Conservation (phyloP, 2,113 vertebrate species). For the Gambusia holbrooki region DNA sequence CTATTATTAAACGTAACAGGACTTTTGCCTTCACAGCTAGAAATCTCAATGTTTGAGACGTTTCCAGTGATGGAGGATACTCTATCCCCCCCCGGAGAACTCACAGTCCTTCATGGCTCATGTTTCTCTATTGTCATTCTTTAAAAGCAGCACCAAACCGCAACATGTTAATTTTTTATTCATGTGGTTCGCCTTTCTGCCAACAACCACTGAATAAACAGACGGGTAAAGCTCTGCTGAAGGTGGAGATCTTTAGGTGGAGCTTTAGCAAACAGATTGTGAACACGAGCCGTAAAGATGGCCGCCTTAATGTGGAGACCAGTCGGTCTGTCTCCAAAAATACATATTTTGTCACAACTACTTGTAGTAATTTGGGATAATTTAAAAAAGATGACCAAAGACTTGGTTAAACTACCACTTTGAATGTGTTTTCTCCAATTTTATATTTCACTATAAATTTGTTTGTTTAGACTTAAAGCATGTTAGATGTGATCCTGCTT, state of each 20-base stretch:
- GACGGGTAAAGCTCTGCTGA: background rate
- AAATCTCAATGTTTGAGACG: conserved; percentile 30
- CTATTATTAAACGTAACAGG: conserved; percentile 68
- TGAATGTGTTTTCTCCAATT: background rate
- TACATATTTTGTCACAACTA: background rate
- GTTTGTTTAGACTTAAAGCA: background rate
- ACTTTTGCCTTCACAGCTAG: conserved; percentile 48
- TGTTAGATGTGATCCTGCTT: background rate
- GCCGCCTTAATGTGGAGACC: conserved; percentile 22
- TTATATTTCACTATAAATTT: background rate
- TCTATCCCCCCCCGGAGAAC: conserved; percentile 24
- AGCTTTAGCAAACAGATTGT: background rate
- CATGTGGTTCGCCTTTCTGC: conserved; percentile 18
- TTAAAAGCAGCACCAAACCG: conserved; percentile 14
- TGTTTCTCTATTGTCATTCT: conserved; percentile 14
- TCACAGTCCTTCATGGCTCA: conserved; percentile 11
- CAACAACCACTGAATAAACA: conserved; percentile 3
- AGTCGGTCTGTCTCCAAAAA: conserved; percentile 34
- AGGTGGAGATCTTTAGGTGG: conserved; percentile 12
- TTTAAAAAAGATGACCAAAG: background rate
- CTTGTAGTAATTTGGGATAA: no score
- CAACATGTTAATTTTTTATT: conserved; percentile 28
- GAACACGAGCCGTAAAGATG: conserved; percentile 2
- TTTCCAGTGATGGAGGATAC: conserved; percentile 26
- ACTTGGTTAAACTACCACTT: background rate